Conservation (phyloP, 2,797 vertebrate species). For the Knipowitschia caucasica region DNA sequence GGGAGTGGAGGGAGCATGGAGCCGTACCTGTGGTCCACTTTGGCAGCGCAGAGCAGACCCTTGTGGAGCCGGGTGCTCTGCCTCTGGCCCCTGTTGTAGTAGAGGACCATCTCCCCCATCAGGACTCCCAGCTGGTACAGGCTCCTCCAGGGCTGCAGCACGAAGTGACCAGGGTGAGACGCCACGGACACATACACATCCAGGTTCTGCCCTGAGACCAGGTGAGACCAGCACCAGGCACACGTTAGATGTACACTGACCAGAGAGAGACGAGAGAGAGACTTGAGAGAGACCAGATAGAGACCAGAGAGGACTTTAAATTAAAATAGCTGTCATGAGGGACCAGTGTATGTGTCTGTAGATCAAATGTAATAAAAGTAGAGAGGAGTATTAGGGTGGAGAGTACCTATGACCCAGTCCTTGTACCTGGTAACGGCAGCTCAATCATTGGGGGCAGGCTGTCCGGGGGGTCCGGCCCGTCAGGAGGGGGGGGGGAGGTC, state of each 20-base stretch:
- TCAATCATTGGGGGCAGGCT: constrained; percentile 81
- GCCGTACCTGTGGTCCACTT: constrained; percentile 88
- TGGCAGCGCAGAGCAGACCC: constrained; percentile 91
- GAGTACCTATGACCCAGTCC: too few species aligned
- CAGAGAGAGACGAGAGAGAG: too few species aligned
- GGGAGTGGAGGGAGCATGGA: too few species aligned
- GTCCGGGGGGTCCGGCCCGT: constrained; percentile 28
- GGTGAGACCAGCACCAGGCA: too few species aligned
- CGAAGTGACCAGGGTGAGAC: constrained; percentile 96
- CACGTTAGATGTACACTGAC: too few species aligned
- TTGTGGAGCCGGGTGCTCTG: constrained; percentile 76
- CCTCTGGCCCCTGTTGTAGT: constrained; percentile 87
- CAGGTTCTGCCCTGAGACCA: constrained; percentile 85
- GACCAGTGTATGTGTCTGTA: too few species aligned
- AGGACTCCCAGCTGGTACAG: constrained; percentile 90
- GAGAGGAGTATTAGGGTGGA: too few species aligned
- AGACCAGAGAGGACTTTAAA: too few species aligned
- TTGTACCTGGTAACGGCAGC: constrained; percentile 72
- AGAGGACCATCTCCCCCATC: constrained; percentile 95
- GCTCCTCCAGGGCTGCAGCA: constrained; percentile 94
- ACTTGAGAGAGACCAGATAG: too few species aligned
- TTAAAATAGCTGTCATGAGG: too few species aligned
- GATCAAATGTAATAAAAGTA: too few species aligned
- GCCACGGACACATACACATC: constrained; percentile 93
- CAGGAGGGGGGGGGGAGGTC: constrained; percentile 22